Base-by-base conservation (phyloP, 1,140 invertebrate species). In the Drosophila lacertosa region DNA sequence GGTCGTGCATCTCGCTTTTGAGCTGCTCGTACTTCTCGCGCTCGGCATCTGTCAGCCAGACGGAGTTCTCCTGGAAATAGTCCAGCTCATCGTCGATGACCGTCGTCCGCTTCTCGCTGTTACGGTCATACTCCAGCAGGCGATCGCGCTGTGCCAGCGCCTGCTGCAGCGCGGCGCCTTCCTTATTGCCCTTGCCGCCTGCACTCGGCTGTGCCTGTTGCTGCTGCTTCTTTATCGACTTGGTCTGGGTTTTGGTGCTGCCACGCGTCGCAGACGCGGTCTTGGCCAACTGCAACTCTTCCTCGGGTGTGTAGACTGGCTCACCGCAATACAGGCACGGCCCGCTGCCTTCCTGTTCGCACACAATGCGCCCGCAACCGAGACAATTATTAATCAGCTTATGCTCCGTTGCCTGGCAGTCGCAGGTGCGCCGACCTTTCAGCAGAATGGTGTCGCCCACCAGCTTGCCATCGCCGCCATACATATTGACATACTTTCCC, bases 51-150 rank as follows among this genome's bases (percentile, higher is more conserved):
- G 93, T 94, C 3, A 98, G 91, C 97, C 98, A 99, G 16, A 95
- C 95, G 65, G 95, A 95, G 90, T 95, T 95, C 4, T 95, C 77
- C 64, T 81, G 82, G 92, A 97, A 99, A 91, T 99, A 99, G 92
- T 99, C 98, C 69, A 95, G 95, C 89, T 99, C 97, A 91, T 99
- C 98, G 91, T 99, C 98, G 65, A 98, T 98, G 2, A 99, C 97
- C 83, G 94, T 95, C 0, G 98, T 99, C 68, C 97, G 93, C 60
- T 94, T 94, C 74, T 96, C 95, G 92, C 97, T 97, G 47, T 95
- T 97, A 64, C 94, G 93, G 91, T 99, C 97, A 93, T 94, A 98
- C 88, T 98, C 97, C 29, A 99, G 90, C 35, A 99, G 92, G 63
- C 94, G 94, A 78, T 98, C 95, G 66, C 97, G 94, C 59, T 97